Base-by-base conservation (phyloP, 2,888 invertebrate genomes). In the Limnephilus auricula region DNA sequence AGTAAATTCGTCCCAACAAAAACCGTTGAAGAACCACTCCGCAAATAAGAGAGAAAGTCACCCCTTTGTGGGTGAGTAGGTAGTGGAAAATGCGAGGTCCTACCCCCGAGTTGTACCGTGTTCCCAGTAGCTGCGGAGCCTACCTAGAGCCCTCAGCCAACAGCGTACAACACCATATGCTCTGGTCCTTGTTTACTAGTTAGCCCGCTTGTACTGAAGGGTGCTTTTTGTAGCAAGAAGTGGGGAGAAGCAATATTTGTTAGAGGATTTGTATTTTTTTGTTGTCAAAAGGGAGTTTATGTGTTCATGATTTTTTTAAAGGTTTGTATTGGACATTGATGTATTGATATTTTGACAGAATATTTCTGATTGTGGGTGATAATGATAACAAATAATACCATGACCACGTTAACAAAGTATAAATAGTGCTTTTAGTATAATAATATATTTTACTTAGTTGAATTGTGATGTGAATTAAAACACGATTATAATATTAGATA, bases 121-220 rank as follows among this genome's bases (percentile, higher is more conserved):
- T 65, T 25, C 65, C 25, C 65, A 9, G 25, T 65, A 65, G 65
- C 25, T 9, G 65, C 25, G 65, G n/a, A 65, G 25, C 65, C 79
- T 89, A 80, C 34, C 25, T 83, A 32, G 83, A 34, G 18, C 83
- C 83, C 34, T 37, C 79, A 30, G 31, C 89, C 79, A 80, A 79
- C 89, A 37, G 25, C 79, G 40, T 79, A 37, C 79, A 40, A 80
- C 87, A 92, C 90, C 92, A 91, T 92, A 92, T 91, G 92, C 91
- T 90, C 87, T 78, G 37, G 84, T 84, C 79, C 92, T 92, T 92
- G 92, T 92, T 91, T 91, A 91, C 90, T 90, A 90, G 85, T 90
- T 90, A 87, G 82, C 88, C 79, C 84, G 90, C 79, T 50, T 89
- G 79, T 40, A 82, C 83, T 34, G 45, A 25, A 79, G 83, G 45